Evolutionary conservation across 2,888 invertebrate species (phyloP), one percentile per base, ranked within the genome.

Genomic region (Limnephilus marmoratus): DNA sequence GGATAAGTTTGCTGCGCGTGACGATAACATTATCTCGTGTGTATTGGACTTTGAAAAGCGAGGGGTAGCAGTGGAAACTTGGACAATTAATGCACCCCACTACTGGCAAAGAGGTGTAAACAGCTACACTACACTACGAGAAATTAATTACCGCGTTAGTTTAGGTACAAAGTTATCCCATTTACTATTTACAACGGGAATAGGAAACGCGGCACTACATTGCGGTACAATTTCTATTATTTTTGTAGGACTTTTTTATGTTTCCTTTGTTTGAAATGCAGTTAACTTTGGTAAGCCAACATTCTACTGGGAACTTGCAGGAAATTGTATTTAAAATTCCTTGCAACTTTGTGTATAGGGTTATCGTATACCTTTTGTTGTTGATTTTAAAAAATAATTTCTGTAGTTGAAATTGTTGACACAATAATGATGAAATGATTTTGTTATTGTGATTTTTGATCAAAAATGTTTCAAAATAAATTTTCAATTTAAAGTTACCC

Each of bases 61-160:
- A 37, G n/a, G 34, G n/a, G 83, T 31, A 83, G 37, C 12, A 41
- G 37, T 34, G 83, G 37, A 34, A 83, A 83, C 83, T 83, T 83
- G 37, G 83, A 83, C 83, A 83, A 83, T 83, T 83, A 83, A 83
- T 83, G 83, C 83, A 83, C 83, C 34, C 83, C 24, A n/a, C 83
- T 37, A 83, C 83, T 13, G 24, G 34, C 37, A 37, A 83, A 83
- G 34, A 83, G 83, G 37, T 83, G 83, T 83, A 34, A 83, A 34
- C 83, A 37, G 37, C 83, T 37, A 83, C 68, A 68, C 83, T 34
- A 83, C 31, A 68, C 83, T 34, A 83, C 31, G 83, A 34, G 83
- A 83, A 83, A 83, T 83, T 37, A 83, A 83, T 83, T 83, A 83
- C n/a, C 18, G 24, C 83, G 34, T 83, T 83, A 83, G 37, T 37